These are phyloP conservation scores for Trididemnum clinides DNA, from an alignment of 23 tunicate genomes.

Conservation along the genomic window DNA sequence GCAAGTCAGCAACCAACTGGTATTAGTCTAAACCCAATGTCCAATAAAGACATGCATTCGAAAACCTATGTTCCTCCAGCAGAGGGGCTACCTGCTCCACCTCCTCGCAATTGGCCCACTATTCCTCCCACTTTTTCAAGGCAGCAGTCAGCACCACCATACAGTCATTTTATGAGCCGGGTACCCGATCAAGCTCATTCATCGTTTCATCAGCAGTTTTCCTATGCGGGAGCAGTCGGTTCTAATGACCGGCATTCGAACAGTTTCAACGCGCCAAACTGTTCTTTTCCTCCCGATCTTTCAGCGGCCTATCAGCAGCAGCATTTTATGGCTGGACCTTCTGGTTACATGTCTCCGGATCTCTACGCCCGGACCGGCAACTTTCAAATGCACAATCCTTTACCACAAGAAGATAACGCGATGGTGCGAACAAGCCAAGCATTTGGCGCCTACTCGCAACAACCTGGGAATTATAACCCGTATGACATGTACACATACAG, in stretches of 20 bases:
- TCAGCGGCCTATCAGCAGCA: conserved; percentile 39
- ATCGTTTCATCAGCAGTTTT: neutral
- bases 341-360: too few species aligned
- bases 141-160: conserved; percentile 32
- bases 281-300: conserved; percentile 12
- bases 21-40: neutral
- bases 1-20: neutral
- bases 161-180: neutral
- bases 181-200: neutral
- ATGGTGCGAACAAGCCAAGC: too few species aligned
- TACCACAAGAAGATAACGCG: too few species aligned
- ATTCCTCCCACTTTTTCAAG: conserved; percentile 7
- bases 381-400: too few species aligned
- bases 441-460: neutral
- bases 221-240: neutral
- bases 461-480: neutral
- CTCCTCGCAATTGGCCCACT: conserved; percentile 2
- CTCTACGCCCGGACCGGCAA: too few species aligned
- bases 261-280: neutral
- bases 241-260: neutral
- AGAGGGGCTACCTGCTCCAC: neutral
- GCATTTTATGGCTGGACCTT: neutral
- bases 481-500: neutral
- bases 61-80: neutral
- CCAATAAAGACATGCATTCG: neutral